Percentiles rank a stretch among this genome's conserved stretches.
These are phyloP conservation scores for Genyomyrus donnyi DNA, from an alignment of 2,113 vertebrate species.

Conservation along the genomic window DNA sequence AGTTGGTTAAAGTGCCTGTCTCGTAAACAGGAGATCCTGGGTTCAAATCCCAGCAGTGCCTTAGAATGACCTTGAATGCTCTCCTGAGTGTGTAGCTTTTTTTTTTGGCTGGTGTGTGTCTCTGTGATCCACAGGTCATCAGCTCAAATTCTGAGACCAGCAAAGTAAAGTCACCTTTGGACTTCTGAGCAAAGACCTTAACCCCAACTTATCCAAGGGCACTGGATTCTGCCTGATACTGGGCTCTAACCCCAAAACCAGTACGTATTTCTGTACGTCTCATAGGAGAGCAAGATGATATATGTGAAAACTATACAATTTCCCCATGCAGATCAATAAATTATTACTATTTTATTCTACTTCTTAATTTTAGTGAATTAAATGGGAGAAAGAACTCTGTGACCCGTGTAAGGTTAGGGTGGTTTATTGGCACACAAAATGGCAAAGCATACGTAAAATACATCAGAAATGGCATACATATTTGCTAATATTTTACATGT, in stretches of 20 bases:
- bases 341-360: not conserved
- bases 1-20: not conserved
- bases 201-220: not conserved
- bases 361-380: not conserved
- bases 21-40: not conserved
- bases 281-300: not conserved
- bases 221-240: not conserved
- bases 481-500: conserved; percentile 69
- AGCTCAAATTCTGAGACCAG: not conserved
- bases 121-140: not conserved
- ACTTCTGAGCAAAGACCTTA: not conserved
- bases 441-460: conserved; percentile 88
- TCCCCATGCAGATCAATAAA: not conserved
- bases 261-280: not conserved
- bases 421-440: conserved; percentile 84
- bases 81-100: too few relatives aligned
- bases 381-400: not conserved
- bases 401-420: conserved; percentile 56
- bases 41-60: not conserved
- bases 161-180: not conserved
- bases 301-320: not conserved
- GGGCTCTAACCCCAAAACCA: not conserved
- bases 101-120: not conserved
- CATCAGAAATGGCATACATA: conserved; percentile 71
- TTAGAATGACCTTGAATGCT: not conserved